Base-by-base conservation (phyloP, 2,888 invertebrate genomes). In the Callinectes sapidus region DNA sequence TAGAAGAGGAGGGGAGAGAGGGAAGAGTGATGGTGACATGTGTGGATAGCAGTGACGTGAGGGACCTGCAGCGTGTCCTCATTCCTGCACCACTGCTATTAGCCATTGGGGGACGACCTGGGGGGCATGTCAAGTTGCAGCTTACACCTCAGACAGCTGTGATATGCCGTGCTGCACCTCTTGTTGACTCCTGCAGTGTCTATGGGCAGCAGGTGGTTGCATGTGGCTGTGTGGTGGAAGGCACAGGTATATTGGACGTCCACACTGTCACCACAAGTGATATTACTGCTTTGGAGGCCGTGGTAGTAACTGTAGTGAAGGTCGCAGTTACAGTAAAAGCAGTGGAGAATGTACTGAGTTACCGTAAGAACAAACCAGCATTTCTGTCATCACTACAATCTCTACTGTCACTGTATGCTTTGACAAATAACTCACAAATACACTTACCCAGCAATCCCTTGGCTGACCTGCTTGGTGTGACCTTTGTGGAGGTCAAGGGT, bases 381-480 rank as follows among this genome's bases (percentile, higher is more conserved):
- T 94, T 90, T 88, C 14, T 90, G 10, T 18, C 66, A 28, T 61
- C 48, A 28, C 16, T 94, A 16, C 77, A 48, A 16, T 71, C 77
- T 13, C 32, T 94, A 5, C 66, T 94, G 10, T 39, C 13, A 23
- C 48, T 92, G 1, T 94, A 94, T 61, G 87, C 90, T 13, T 8
- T 94, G 48, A 81, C 55, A 13, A 55, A 90, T 81, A 32, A 90
- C 14, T 23, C 87, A 81, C 55, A 10, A 28, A 90, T 94, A 39
- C 42, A 88, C 16, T 91, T 91, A 55, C n/a, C 10, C 35, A 77
- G 39, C 42, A 94, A 92, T 54, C 91, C 94, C 18, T 14, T 94
- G 18, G 94, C 92, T 32, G 66, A 90, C 28, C 32, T 94, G 1
- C 61, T 94, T 23, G 94, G 94, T n/a, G 66, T 92, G 18, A 89